A percentile compares a stretch with the other conserved stretches of the same genome.
phyloP scores from a whole-genome alignment of 1,140 invertebrate species.

The Drosophila elegans region DNA sequence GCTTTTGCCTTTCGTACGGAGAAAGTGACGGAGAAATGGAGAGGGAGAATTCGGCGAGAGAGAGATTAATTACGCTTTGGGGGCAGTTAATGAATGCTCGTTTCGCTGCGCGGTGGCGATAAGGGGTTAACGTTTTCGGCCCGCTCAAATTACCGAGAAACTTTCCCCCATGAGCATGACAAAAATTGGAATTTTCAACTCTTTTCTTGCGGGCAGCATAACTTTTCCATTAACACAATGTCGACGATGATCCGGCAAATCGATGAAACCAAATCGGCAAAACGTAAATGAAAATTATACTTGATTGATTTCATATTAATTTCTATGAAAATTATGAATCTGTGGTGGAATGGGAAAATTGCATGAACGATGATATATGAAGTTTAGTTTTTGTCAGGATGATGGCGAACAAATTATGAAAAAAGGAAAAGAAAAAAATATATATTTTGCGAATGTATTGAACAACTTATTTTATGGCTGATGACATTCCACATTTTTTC shows the following conservation, averaged over 20 bases:
- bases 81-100: conserved; percentile 73
- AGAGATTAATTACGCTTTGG: conserved; percentile 74
- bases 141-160: conserved; percentile 72
- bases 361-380: conserved; percentile 50
- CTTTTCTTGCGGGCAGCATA: conserved; percentile 25
- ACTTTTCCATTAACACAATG: conserved; percentile 69
- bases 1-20: conserved; percentile 1
- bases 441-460: not conserved
- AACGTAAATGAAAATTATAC: conserved; percentile 62
- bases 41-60: conserved; percentile 1
- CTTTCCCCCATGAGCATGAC: conserved; percentile 62
- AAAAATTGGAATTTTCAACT: conserved; percentile 59
- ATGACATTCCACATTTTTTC: not conserved
- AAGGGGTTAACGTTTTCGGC: conserved; percentile 71
- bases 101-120: conserved; percentile 35
- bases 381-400: conserved; percentile 8
- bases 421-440: not conserved
- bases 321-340: conserved; percentile 67
- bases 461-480: not conserved
- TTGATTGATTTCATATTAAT: conserved; percentile 81
- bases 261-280: conserved; percentile 21
- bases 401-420: not conserved
- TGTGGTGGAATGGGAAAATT: conserved; percentile 1
- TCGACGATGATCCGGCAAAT: conserved; percentile 55
- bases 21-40: conserved; percentile 1